Conservation (phyloP, 1,140 invertebrate species). For the Zaprionus capensis region DNA sequence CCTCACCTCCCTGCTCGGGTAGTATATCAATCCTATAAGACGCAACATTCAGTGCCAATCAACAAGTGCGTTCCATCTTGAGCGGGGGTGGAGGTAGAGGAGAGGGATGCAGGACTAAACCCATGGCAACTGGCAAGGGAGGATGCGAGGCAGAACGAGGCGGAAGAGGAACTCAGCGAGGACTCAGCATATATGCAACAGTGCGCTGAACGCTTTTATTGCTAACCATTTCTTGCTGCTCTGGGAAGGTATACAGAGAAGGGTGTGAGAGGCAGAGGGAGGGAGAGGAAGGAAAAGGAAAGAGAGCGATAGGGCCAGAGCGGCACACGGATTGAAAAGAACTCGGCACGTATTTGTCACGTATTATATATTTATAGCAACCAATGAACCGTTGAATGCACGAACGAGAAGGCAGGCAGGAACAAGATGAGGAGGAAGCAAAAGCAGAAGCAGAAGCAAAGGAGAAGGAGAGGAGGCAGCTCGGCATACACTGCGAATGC, state of each 20-base stretch:
- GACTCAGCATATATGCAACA: constrained; percentile 62
- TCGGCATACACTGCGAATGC: constrained; percentile 63
- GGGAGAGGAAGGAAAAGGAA: neutral
- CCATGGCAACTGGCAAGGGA: neutral
- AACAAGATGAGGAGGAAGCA: neutral
- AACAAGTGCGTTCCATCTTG: constrained; percentile 80
- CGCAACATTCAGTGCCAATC: constrained; percentile 82
- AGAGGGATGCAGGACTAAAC: neutral
- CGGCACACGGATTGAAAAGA: constrained; percentile 70
- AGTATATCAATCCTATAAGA: constrained; percentile 81
- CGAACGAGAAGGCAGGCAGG: constrained; percentile 22
- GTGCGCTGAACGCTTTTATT: constrained; percentile 79
- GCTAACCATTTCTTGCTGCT: constrained; percentile 73
- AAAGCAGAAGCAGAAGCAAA: neutral
- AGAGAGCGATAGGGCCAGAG: constrained; percentile 1
- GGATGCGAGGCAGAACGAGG: neutral
- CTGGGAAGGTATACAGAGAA: neutral
- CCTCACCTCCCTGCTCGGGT: neutral
- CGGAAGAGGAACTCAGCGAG: neutral
- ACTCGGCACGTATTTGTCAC: constrained; percentile 82
- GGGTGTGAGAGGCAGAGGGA: neutral
- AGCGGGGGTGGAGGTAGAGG: constrained; percentile 28
- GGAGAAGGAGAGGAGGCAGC: neutral
- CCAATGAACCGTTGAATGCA: constrained; percentile 82
- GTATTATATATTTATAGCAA: constrained; percentile 83